phyloP scores from a whole-genome alignment of 2,888 invertebrate genomes.

The Psylliodes chrysocephalus region DNA sequence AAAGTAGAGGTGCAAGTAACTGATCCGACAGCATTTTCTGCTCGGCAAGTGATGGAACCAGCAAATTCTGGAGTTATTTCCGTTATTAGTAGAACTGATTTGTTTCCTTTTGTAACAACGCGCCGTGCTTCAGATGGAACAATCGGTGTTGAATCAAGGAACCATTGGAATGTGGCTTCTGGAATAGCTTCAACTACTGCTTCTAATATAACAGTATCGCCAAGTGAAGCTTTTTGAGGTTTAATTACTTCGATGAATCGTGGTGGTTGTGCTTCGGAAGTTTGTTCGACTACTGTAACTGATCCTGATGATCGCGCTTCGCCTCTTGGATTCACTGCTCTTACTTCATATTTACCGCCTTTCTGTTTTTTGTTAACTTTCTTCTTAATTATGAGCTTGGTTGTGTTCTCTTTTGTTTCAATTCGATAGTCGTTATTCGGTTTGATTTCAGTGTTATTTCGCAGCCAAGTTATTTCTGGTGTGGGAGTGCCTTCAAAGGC shows the following conservation, averaged over 20 bases:
- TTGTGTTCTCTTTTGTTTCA: constrained; percentile 70
- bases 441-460: constrained; percentile 82
- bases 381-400: constrained; percentile 74
- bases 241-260: constrained; percentile 77
- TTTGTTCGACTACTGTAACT: constrained; percentile 76
- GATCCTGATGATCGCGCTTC: constrained; percentile 85
- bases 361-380: constrained; percentile 73
- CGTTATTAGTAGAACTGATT: constrained; percentile 82
- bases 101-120: constrained; percentile 79
- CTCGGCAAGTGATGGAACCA: constrained; percentile 86
- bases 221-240: constrained; percentile 76
- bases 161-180: constrained; percentile 88
- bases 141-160: constrained; percentile 78
- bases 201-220: constrained; percentile 83
- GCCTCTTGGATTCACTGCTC: constrained; percentile 80
- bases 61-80: constrained; percentile 75
- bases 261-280: constrained; percentile 73
- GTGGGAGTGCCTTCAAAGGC: constrained; percentile 77
- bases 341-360: constrained; percentile 88
- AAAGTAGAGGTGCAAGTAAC: constrained; percentile 86
- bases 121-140: constrained; percentile 76
- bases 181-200: constrained; percentile 81
- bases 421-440: constrained; percentile 72
- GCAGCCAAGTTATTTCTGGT: constrained; percentile 85
- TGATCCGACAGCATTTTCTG: constrained; percentile 90